Base-by-base conservation (phyloP, 2,113 vertebrate species). In the Pampusana beccarii region DNA sequence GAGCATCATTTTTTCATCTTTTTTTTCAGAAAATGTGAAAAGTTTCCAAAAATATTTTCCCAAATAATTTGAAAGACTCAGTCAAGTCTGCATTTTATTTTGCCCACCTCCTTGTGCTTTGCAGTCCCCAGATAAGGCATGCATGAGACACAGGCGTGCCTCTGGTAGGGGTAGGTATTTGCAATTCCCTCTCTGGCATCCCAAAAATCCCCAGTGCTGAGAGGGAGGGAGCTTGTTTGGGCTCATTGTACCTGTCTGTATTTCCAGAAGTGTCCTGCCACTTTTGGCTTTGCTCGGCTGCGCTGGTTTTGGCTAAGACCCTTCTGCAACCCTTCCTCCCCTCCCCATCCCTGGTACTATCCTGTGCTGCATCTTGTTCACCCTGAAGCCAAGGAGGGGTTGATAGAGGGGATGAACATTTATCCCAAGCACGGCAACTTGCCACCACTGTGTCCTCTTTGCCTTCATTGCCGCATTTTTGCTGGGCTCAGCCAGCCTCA, bases 341-440 rank as follows among this genome's bases (percentile, higher is more conserved):
- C 3, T 5, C 3, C 1, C 0, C 23, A 58, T 42, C 26, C 5
- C 13, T 2, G 1, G 17, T 42, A 42, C 25, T 25, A 24, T 53
- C 33, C 56, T 80, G 33, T 2, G 0, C 40, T 84, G 80, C 33
- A 34, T 65, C 46, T 82, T 7, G 3, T 58, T 81, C 65, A 75
- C 24, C 34, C 58, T 54, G n/a, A 62, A 62, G 19, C n/a, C 31
- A 38, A 13, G 18, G 33, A 33, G 6, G 31, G 6, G 5, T 5
- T 33, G 50, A 29, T 8, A 25, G 25, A 38, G 8, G 18, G 34
- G 19, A 14, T 33, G 26, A 42, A 69, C 2, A 0, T 81, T 85
- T 79, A 58, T 66, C 38, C 46, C 38, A 80, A 70, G 36, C 29
- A 10, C 62, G 48, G 31, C 73, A 21, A 61, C 34, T 26, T 61